phyloP scores from a whole-genome alignment of 1,140 invertebrate genomes.

The Bombus affinis region DNA sequence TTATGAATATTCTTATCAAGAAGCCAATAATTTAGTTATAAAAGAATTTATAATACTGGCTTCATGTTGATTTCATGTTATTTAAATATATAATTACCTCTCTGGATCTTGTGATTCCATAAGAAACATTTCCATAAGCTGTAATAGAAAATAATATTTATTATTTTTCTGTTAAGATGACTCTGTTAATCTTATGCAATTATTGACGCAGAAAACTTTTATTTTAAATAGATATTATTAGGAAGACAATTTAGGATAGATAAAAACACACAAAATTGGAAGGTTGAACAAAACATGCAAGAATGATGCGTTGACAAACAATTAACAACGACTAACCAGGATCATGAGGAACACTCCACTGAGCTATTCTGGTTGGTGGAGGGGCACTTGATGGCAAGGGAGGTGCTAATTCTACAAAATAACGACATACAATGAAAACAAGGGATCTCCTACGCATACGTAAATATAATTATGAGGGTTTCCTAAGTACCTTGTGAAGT shows the following conservation, averaged over 20 bases:
- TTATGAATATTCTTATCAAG: not conserved
- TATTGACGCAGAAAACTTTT: not conserved
- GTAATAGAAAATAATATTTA: constrained; percentile 66
- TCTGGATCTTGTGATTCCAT: constrained; percentile 69
- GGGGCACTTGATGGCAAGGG: constrained; percentile 80
- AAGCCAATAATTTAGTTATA: not conserved
- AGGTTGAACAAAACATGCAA: constrained; percentile 34
- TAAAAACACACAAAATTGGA: constrained; percentile 7
- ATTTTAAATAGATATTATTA: not conserved
- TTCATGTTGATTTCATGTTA: not conserved
- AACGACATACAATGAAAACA: constrained; percentile 40
- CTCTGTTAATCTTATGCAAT: not conserved
- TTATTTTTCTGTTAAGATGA: not conserved
- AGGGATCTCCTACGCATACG: constrained; percentile 24
- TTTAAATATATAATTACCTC: constrained; percentile 69
- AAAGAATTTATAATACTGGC: not conserved
- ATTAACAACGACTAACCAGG: constrained; percentile 75
- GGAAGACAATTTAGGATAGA: not conserved
- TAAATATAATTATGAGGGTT: not conserved
- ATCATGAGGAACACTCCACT: constrained; percentile 78
- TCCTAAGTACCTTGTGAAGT: constrained; percentile 74
- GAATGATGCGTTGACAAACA: constrained; percentile 28
- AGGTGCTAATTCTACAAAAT: constrained; percentile 81
- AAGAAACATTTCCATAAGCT: constrained; percentile 78
- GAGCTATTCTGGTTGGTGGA: constrained; percentile 76